phyloP scores from a whole-genome alignment of 1,140 invertebrate species.

The silkworm (Bombyx mori) region ASM3026992v2 NC_085135.1:2500001-2500500 shows the following conservation, averaged over 20 bases:
- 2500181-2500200: too few species aligned
- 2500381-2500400: conserved; percentile 10
- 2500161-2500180: too few species aligned
- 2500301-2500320: too few species aligned
- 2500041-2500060: conserved; percentile 15
- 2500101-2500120: conserved; percentile 32
- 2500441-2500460: conserved; percentile 14
- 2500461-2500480: conserved; percentile 5
- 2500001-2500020: conserved; percentile 15
- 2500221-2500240: too few species aligned
- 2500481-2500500: conserved; percentile 12
- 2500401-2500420: conserved; percentile 6
- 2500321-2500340: too few species aligned
- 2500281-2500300: too few species aligned
- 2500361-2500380: too few species aligned
- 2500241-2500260: too few species aligned
- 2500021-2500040: conserved; percentile 18
- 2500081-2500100: conserved; percentile 22
- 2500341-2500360: too few species aligned
- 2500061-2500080: too few species aligned
- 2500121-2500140: conserved; percentile 15
- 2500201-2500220: too few species aligned
- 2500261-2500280: too few species aligned
- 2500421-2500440: conserved; percentile 8
- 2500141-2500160: conserved; percentile 13